These are phyloP conservation scores for Lepilemur septentrionalis DNA, from an alignment of 2,797 vertebrate species.

Conservation along the genomic window DNA sequence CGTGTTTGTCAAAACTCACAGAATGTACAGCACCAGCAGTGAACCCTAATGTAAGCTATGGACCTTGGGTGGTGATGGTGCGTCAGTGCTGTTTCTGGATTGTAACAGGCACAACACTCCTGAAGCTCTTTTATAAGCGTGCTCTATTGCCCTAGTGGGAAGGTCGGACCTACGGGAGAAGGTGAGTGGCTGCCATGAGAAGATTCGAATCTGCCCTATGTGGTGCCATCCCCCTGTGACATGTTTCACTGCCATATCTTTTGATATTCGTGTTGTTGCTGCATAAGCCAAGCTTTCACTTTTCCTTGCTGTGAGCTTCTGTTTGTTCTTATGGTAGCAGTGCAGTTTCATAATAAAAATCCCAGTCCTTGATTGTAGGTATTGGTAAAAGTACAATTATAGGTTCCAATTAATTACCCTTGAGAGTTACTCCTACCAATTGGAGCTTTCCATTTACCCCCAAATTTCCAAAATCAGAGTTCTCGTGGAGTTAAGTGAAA, in stretches of 20 bases:
- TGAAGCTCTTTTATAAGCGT: not conserved
- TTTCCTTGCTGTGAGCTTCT: not conserved
- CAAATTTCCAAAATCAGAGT: not conserved
- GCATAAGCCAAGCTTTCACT: not conserved
- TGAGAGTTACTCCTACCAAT: not conserved
- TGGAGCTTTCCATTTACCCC: not conserved
- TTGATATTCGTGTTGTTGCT: not conserved
- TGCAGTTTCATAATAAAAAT: not conserved
- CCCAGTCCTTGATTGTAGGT: not conserved
- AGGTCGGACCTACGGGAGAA: not conserved
- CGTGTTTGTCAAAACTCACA: not conserved
- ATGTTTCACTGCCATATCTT: not conserved
- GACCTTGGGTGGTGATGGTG: not conserved
- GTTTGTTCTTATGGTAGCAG: not conserved
- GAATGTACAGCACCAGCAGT: not conserved
- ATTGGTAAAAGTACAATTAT: not conserved
- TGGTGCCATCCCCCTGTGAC: accelerated
- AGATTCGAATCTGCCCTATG: not conserved
- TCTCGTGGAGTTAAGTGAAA: not conserved
- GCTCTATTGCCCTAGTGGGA: not conserved
- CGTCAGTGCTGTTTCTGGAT: not conserved
- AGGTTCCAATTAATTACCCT: not conserved
- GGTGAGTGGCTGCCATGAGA: not conserved
- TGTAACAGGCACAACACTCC: too few species aligned
- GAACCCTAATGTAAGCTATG: not conserved